phyloP scores from a whole-genome alignment of 2,888 invertebrate species.

The Agrypnus murinus region DNA sequence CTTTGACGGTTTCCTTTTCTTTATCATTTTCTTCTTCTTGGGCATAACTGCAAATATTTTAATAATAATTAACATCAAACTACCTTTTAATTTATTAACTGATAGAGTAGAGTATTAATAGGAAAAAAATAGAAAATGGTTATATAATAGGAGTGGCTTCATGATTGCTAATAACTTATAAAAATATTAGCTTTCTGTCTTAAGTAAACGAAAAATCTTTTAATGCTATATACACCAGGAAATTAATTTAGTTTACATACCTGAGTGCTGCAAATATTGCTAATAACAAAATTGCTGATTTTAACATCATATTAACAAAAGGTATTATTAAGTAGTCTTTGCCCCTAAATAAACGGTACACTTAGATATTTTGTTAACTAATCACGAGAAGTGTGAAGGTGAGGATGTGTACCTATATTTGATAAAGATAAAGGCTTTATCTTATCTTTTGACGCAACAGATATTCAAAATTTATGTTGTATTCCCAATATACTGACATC shows the following conservation, averaged over 20 bases:
- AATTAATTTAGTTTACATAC: constrained; percentile 26
- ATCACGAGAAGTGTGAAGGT: constrained; percentile 17
- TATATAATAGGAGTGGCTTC: constrained; percentile 21
- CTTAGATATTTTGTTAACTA: constrained; percentile 19
- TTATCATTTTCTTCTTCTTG: constrained; percentile 16
- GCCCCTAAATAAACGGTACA: no score
- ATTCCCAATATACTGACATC: constrained; percentile 10
- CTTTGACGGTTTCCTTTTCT: constrained; percentile 29
- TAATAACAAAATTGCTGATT: constrained; percentile 19
- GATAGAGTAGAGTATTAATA: no score
- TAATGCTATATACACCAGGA: background rate
- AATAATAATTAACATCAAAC: no score
- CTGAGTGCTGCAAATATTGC: constrained; percentile 23
- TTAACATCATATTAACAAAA: constrained; percentile 33
- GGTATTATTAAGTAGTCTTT: constrained; percentile 3
- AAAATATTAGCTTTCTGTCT: background rate
- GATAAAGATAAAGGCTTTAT: constrained; percentile 36
- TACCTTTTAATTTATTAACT: no score
- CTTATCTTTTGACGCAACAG: constrained; percentile 27
- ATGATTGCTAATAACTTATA: background rate
- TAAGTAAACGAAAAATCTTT: background rate
- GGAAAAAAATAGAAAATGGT: background rate
- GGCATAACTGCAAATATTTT: constrained; percentile 34
- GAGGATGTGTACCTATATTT: constrained; percentile 4
- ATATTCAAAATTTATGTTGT: constrained; percentile 7